Evolutionary conservation across 2,888 invertebrate genomes (phyloP), one percentile per base, ranked within the genome.

Genomic region (Plusia festucae): DNA sequence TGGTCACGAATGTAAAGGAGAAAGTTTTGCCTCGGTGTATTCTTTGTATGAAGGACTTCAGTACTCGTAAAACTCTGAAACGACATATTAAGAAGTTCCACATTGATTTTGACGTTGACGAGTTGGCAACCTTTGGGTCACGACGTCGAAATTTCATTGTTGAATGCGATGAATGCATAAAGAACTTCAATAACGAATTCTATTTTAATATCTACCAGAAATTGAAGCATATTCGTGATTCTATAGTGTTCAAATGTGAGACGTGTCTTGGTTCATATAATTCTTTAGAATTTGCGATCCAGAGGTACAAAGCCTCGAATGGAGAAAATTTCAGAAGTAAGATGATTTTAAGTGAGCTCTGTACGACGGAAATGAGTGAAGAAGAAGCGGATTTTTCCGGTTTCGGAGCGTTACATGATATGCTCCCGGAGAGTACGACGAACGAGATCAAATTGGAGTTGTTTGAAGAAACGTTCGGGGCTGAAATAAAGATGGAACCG

Each of bases 1-100:
- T 85, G 6, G 68, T 84, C 0, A 71, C 77, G 5, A 79, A 69
- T 3, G 56, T 82, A 0, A 87, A 83, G 22, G 85, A 87, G 32
- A 91, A 91, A 52, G 53, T 79, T 0, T 30, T 88, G 1, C 93
- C 93, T 0, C 75, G 89, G 4, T 94, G 93, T 49, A 86, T 93
- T 3, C 79, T 93, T 0, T 94, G 93, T 24, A 88, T 86, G 63
- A 94, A 93, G 67, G 91, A 93, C 53, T 94, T 94, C n/a, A 93
- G 93, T 55, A 89, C 93, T 0, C 75, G 90, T 0, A 93, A 93
- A 68, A 93, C 93, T 0, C 46, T 94, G 9, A 92, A 90, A 53
- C 82, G 93, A 0, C 93, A 94, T 52, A 91, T 93, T 0, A 92
- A 91, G 65, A 93, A 90, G 49, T 94, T 94, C 57, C 93, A 94